phyloP scores from a whole-genome alignment of 2,797 vertebrate species.

The Micromesistius poutassou region DNA sequence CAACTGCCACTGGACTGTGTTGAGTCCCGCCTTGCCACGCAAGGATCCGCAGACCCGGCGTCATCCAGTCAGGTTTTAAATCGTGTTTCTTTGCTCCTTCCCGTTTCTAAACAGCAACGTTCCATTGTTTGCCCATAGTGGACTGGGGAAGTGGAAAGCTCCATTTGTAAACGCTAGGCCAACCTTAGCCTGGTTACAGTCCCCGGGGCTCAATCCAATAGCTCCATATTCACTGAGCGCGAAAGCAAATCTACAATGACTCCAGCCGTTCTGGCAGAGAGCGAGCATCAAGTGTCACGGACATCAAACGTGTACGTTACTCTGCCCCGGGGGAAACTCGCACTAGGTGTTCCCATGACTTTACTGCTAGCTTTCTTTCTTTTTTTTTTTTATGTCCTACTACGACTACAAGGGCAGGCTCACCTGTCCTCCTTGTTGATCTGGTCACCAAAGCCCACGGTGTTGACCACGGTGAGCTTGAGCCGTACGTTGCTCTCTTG shows the following conservation, averaged over 20 bases:
- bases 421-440: slow-evolving; percentile 99
- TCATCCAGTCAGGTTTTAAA: neutral
- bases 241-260: neutral
- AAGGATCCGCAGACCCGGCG: neutral
- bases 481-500: slow-evolving; percentile 95
- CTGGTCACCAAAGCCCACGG: slow-evolving; percentile 94
- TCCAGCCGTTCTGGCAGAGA: neutral
- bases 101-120: neutral
- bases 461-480: slow-evolving; percentile 93
- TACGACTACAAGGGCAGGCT: neutral
- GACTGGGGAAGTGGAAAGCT: neutral
- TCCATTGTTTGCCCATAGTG: neutral
- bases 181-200: neutral
- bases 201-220: neutral
- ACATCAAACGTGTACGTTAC: neutral
- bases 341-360: neutral
- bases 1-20: neutral
- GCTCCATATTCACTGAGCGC: neutral
- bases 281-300: neutral
- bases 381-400: neutral
- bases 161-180: neutral
- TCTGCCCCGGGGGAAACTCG: neutral
- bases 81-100: neutral
- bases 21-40: neutral
- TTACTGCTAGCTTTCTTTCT: neutral